These are phyloP conservation scores for Apeira syringaria DNA, from an alignment of 2,888 invertebrate species.

Conservation along the genomic window DNA sequence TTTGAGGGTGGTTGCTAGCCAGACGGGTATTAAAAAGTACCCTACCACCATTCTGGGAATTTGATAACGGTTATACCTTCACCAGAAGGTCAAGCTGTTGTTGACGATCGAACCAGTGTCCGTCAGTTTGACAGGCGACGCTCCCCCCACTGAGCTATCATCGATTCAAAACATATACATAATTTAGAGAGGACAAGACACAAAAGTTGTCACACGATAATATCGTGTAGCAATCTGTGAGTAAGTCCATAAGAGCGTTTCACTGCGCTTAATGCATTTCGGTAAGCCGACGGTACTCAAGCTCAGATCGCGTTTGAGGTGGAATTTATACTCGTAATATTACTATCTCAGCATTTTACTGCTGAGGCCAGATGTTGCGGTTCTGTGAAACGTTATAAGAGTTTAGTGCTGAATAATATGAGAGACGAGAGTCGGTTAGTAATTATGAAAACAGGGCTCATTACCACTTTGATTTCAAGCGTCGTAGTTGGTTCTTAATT, in stretches of 20 bases:
- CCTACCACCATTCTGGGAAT: no score
- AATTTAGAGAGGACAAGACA: no score
- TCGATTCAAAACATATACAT: no score
- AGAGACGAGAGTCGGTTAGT: conserved; percentile 1
- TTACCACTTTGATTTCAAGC: no score
- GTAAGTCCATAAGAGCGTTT: conserved; percentile 11
- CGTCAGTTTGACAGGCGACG: no score
- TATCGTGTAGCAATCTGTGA: conserved; percentile 1
- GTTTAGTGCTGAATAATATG: conserved; percentile 9
- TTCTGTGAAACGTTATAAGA: conserved; percentile 18
- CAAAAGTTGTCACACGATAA: not conserved
- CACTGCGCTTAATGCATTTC: conserved; percentile 26
- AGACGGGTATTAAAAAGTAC: no score
- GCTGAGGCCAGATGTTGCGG: conserved; percentile 15
- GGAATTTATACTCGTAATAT: conserved; percentile 29
- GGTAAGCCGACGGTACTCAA: conserved; percentile 23
- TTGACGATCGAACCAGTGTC: no score
- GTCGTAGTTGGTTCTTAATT: no score
- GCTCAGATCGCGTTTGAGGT: conserved; percentile 29
- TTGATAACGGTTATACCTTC: no score
- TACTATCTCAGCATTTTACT: conserved; percentile 23
- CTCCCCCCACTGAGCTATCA: no score
- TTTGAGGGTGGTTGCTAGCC: no score
- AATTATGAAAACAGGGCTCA: conserved; percentile 1
- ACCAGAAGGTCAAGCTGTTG: no score